Base-by-base conservation (phyloP, 2,797 vertebrate genomes). In the Etheostoma nigrum region DNA sequence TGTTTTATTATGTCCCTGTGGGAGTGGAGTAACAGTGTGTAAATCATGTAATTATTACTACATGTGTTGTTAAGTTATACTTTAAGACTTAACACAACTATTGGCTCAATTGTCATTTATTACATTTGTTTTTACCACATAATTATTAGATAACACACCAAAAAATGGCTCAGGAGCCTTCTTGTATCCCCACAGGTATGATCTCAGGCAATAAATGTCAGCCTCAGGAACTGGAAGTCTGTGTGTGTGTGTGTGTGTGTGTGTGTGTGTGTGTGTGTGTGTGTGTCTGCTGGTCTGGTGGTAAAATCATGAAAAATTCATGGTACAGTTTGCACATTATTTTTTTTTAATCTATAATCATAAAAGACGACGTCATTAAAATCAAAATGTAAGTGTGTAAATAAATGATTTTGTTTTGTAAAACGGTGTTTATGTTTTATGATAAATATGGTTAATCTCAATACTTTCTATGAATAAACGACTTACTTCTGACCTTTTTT, bases 261-360 rank as follows among this genome's bases (percentile, higher is more conserved):
- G 40, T 11, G 11, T 47, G 51, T 49, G 49, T 42, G 40, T 59
- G 23, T 36, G 19, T 44, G 25, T 64, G 42, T 52, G 19, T 42
- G 27, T 53, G 21, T 60, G 40, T 57, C 16, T 71, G 52, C 42
- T 47, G 21, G 30, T 3, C 13, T 77, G 58, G 48, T 58, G 49
- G n/a, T 60, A 42, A 81, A 82, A 78, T 74, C 69, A 73, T 67
- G 69, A 72, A 4, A 79, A 79, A 71, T 65, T 79, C 49, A 58
- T 86, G 76, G 72, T 63, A 7, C 53, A 47, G 83, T 91, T 94
- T 94, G 88, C 93, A 93, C 90, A 86, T 81, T 72, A 27, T 76
- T 42, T 18, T 81, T 81, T 75, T 82, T 78, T 75, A 15, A 75
- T 78, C 9, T 45, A 14, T 52, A 76, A 27, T 70, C 16, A 75